phyloP scores from a whole-genome alignment of 1,140 invertebrate genomes.

The Drosophila nigromelanica region DNA sequence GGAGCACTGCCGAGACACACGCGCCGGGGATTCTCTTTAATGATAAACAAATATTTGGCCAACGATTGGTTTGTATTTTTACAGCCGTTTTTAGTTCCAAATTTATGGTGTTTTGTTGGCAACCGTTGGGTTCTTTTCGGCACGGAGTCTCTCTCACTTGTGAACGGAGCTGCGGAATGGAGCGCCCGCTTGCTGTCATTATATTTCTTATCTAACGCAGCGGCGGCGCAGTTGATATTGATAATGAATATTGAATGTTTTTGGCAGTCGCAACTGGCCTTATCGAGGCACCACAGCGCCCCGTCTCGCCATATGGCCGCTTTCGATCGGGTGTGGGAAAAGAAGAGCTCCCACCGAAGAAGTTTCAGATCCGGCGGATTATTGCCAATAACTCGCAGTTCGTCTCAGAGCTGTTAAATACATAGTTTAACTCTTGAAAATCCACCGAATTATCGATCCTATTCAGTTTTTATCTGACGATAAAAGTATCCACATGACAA shows the following conservation, averaged over 20 bases:
- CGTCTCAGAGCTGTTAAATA: conserved; percentile 45
- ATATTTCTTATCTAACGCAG: conserved; percentile 55
- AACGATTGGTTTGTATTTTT: conserved; percentile 60
- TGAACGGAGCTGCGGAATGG: conserved; percentile 38
- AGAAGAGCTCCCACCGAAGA: conserved; percentile 1
- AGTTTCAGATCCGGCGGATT: conserved; percentile 26
- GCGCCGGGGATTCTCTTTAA: conserved; percentile 46
- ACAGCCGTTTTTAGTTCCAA: conserved; percentile 55
- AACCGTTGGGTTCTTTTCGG: conserved; percentile 47
- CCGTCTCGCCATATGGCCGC: conserved; percentile 44
- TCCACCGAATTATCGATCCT: neutral
- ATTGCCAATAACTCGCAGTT: too few relatives aligned
- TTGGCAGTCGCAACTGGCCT: conserved; percentile 45
- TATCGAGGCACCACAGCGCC: conserved; percentile 30
- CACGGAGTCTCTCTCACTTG: conserved; percentile 60
- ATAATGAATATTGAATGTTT: conserved; percentile 76
- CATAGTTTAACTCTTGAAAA: conserved; percentile 1
- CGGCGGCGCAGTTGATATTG: conserved; percentile 41
- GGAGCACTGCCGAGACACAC: conserved; percentile 35
- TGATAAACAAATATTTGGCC: conserved; percentile 65
- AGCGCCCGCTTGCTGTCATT: conserved; percentile 40
- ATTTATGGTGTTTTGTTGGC: conserved; percentile 28
- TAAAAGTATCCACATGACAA: conserved; percentile 32
- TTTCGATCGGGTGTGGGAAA: conserved; percentile 4
- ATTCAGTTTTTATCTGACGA: conserved; percentile 32